These are phyloP conservation scores for Xanthia togata DNA, from an alignment of 2,888 invertebrate species.

Conservation along the genomic window DNA sequence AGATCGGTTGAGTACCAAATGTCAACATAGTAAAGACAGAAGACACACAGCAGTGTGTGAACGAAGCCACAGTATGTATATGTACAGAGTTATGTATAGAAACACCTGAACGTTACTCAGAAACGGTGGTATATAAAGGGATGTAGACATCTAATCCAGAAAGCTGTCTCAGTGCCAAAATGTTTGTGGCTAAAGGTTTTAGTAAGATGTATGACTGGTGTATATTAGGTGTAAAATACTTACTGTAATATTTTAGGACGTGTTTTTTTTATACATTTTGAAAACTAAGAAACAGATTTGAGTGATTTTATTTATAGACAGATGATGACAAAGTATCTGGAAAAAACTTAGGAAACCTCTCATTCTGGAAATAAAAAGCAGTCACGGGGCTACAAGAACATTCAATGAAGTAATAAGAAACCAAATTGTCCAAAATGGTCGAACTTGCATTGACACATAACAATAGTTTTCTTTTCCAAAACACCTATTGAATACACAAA, in stretches of 20 bases:
- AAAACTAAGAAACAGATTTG: neutral
- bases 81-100: neutral
- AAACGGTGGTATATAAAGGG: neutral
- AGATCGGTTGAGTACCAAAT: conserved; percentile 13
- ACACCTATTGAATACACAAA: no score
- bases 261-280: no score
- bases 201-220: neutral
- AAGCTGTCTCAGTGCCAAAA: conserved; percentile 27
- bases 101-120: neutral
- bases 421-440: no score
- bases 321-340: neutral
- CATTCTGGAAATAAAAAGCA: no score
- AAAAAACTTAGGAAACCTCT: no score
- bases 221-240: neutral
- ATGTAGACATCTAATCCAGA: neutral
- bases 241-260: no score
- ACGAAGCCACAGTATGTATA: neutral
- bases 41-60: conserved; percentile 25
- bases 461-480: no score
- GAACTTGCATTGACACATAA: no score
- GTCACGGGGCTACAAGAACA: no score
- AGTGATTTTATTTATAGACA: neutral
- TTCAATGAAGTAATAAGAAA: no score
- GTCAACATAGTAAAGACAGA: conserved; percentile 17
- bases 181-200: neutral